Evolutionary conservation across 2,113 vertebrate species (phyloP), one percentile per base, ranked within the genome.

Genomic region (Podarcis cretensis): DNA sequence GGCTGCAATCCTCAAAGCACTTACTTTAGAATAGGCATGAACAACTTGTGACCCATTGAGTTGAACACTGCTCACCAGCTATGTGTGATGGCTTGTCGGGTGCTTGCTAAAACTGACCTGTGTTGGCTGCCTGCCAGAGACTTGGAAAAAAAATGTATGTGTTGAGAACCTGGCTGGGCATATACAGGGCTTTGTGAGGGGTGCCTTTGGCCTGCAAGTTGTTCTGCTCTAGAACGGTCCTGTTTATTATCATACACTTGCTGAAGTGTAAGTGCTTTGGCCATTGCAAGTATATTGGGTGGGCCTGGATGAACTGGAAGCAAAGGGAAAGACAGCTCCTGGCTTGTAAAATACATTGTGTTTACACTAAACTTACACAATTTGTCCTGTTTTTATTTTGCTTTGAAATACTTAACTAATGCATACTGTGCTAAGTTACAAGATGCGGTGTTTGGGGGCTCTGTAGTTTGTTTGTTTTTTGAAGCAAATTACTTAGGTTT

Each of bases 281-380:
- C 25, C 27, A 25, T 43, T 83, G 80, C 69, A 82, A 48, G n/a
- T 59, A 20, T 91, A 57, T 92, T 95, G 84, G 94, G 87, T 90
- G 93, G 94, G 83, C 84, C 94, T 94, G 91, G 93, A 93, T 95
- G 96, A 95, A 96, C 95, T 96, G 93, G 90, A 97, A 91, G 93
- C 95, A 94, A 89, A 84, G 89, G 95, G 95, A 90, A 91, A 92
- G 94, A 96, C 92, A 95, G 96, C 95, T 96, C 94, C 78, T 91
- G 95, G 94, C 93, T 77, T 97, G 94, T 97, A 96, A 95, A 94
- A 92, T 95, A 93, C 96, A 97, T 92, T 95, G 96, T 95, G 96
- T 94, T 94, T 95, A 91, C 96, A 91, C 90, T 96, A 92, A 96
- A 96, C 95, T 83, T 88, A 95, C 90, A 89, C 92, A 91, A 27